Evolutionary conservation across 92 coral and sea anemone species (phyloP), one percentile per base, ranked within the genome.

Genomic region (Porites evermanni): DNA sequence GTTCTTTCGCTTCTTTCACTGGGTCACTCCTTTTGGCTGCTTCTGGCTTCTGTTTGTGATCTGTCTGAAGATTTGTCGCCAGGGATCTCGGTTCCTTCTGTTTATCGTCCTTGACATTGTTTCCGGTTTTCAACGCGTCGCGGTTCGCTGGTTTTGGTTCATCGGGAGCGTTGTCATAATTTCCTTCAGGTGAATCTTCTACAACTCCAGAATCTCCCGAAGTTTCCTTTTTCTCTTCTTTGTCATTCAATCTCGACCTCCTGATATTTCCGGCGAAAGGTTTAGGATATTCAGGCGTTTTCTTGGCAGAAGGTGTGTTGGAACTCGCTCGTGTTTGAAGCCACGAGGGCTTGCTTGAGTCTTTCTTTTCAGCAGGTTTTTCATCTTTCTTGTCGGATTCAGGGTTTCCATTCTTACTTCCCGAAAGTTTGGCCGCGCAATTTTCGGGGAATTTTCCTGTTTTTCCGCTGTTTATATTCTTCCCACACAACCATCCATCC

Each of bases 401-500:
- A 16, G 65, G 70, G 18, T 79, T 74, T 12, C 80, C 80, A 8
- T 77, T 92, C 2, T 93, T 89, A 8, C 80, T 87, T 64, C 89
- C 96, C 65, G 98, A 88, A 14, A 95, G 83, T 68, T 93, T 91
- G 24, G 98, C 91, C 11, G 96, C 91, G 71, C 98, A 95, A 74
- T 92, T 89, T 29, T 95, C 96, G 38, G 98, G 98, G 86, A 95
- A 95, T 21, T 88, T 93, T 12, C 98, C 98, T 12, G 95, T 81
- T 81, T 91, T 95, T 11, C 98, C 98, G 59, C 92, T 93, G 78
- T 95, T 95, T 8, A 95, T 64, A 75, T 95, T 95, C 84, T 95
- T 95, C 59, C 98, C 98, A 63, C 84, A 92, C 73, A 95, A 64
- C 96, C 98, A 95, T 38, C 98, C 98, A n/a, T 91, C 94, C 3